Conservation (phyloP, 2,113 vertebrate genomes). For the Lycaon pictus region DNA sequence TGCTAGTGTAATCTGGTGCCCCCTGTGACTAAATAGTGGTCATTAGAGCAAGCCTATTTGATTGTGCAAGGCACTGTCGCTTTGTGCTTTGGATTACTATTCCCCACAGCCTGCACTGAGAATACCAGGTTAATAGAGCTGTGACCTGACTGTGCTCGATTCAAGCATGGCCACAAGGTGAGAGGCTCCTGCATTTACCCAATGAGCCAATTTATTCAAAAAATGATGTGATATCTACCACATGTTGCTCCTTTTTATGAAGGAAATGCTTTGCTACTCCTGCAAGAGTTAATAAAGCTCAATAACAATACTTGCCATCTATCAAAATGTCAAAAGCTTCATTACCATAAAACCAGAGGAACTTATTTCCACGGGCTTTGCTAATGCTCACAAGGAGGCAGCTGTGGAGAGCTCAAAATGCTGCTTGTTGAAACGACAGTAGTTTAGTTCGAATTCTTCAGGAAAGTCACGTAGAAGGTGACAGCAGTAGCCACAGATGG, state of each 20-base stretch:
- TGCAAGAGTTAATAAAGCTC: conserved; percentile 87
- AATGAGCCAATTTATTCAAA: conserved; percentile 85
- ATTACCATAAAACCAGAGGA: conserved; percentile 88
- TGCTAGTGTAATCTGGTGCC: conserved; percentile 88
- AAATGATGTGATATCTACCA: conserved; percentile 87
- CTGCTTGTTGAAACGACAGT: conserved; percentile 81
- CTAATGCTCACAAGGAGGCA: conserved; percentile 79
- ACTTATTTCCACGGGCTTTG: conserved; percentile 82
- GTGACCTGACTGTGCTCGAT: conserved; percentile 86
- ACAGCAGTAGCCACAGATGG: conserved; percentile 69
- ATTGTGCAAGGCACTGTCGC: conserved; percentile 84
- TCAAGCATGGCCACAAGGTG: conserved; percentile 87
- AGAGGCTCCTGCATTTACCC: conserved; percentile 86
- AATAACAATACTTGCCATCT: conserved; percentile 87
- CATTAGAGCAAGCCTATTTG: conserved; percentile 88
- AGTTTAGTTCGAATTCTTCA: conserved; percentile 77
- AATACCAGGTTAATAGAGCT: conserved; percentile 89
- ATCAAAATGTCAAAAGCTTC: conserved; percentile 90
- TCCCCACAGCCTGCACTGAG: conserved; percentile 84
- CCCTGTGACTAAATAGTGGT: conserved; percentile 91
- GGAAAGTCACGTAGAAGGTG: conserved; percentile 71
- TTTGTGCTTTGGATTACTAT: conserved; percentile 86
- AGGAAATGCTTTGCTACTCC: conserved; percentile 86
- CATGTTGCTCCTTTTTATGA: conserved; percentile 89
- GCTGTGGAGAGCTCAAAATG: conserved; percentile 82